These are phyloP conservation scores for Nibea coibor DNA, from an alignment of 2,113 vertebrate species.

Conservation along the genomic window DNA sequence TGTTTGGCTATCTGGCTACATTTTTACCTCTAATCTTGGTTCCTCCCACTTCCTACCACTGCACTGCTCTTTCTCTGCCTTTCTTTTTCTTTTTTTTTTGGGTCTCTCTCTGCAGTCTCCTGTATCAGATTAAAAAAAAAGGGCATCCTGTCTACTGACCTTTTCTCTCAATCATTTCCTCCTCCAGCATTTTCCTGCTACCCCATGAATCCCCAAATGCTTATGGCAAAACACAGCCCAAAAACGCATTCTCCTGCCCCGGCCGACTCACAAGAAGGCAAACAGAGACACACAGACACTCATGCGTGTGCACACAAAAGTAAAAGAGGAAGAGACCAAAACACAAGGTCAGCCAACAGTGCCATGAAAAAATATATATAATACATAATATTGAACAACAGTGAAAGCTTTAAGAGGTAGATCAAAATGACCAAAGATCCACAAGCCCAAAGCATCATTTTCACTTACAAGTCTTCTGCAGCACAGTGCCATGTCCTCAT, in stretches of 20 bases:
- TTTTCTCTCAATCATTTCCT: slow-evolving; percentile 78
- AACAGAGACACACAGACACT: slow-evolving; percentile 2
- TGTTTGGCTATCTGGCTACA: slow-evolving; percentile 39
- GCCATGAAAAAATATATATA: background rate
- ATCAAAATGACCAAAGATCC: slow-evolving; percentile 8
- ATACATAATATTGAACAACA: background rate
- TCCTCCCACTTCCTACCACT: slow-evolving; percentile 25
- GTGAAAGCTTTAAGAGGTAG: slow-evolving; percentile 18
- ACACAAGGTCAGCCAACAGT: slow-evolving; percentile 44
- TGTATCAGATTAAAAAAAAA: slow-evolving; percentile 72
- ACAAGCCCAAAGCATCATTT: slow-evolving; percentile 10
- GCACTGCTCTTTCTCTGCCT: slow-evolving; percentile 25
- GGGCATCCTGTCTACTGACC: slow-evolving; percentile 77
- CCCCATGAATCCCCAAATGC: slow-evolving; percentile 40
- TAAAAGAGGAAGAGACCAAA: slow-evolving; percentile 38
- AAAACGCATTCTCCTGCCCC: slow-evolving; percentile 20
- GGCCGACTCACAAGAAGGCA: slow-evolving; percentile 21
- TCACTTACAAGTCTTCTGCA: slow-evolving; percentile 31
- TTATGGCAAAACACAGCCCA: slow-evolving; percentile 36
- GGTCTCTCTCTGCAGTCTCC: slow-evolving; percentile 38
- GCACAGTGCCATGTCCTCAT: slow-evolving; percentile 27
- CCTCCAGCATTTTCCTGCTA: slow-evolving; percentile 56
- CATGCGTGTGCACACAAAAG: background rate
- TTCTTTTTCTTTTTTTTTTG: slow-evolving; percentile 1
- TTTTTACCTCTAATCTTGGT: slow-evolving; percentile 33